phyloP scores from a whole-genome alignment of 2,888 invertebrate species.

The Lumbricus terrestris region DNA sequence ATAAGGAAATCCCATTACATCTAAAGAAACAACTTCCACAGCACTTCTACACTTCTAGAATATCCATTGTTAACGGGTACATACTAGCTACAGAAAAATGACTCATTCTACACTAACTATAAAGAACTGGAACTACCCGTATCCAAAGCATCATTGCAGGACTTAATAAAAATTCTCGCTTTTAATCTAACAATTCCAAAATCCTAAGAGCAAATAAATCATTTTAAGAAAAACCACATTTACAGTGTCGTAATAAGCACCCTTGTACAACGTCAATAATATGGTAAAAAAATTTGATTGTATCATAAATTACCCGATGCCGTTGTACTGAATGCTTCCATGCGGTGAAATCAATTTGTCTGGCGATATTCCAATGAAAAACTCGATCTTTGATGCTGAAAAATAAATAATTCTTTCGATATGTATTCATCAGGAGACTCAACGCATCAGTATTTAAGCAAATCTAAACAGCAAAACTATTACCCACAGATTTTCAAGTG shows the following conservation, averaged over 20 bases:
- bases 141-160: no score
- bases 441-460: neutral
- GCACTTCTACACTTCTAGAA: neutral
- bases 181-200: no score
- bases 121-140: no score
- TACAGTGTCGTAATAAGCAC: neutral
- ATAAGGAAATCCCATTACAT: neutral
- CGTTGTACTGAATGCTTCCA: neutral
- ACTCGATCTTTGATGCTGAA: conserved; percentile 6
- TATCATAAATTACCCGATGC: neutral
- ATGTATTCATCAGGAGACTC: neutral
- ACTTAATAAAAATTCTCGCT: no score
- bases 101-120: no score
- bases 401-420: neutral
- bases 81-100: no score
- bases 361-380: neutral
- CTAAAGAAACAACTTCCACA: neutral
- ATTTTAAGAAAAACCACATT: neutral
- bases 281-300: neutral
- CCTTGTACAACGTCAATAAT: neutral
- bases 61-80: neutral
- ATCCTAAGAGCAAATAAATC: no score
- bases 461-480: neutral
- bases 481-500: neutral
- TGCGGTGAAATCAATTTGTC: neutral